phyloP scores from a whole-genome alignment of 2,888 invertebrate genomes.

The Marronus borbonicus region DNA sequence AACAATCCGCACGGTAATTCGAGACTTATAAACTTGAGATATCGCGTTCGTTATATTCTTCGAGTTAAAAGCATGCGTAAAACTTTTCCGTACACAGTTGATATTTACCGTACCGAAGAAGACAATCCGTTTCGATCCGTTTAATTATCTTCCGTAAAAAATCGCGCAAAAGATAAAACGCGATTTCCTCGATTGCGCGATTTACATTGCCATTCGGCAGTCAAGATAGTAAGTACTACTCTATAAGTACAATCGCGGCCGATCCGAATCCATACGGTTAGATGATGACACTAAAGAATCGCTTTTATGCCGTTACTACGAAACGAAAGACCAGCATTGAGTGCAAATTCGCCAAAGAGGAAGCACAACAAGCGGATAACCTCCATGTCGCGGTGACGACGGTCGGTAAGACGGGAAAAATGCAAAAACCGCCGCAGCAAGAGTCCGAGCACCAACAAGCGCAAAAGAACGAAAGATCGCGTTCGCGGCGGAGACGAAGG shows the following conservation, averaged over 20 bases:
- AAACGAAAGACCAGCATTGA: constrained; percentile 10
- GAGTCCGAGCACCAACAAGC: background rate
- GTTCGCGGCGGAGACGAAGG: background rate
- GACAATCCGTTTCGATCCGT: background rate
- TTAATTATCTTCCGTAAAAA: constrained; percentile 7
- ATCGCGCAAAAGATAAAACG: background rate
- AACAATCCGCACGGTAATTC: constrained; percentile 15
- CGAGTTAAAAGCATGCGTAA: background rate
- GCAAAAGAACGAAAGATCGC: constrained; percentile 1
- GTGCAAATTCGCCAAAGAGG: constrained; percentile 11
- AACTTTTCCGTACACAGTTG: background rate
- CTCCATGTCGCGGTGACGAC: constrained; percentile 2
- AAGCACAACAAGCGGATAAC: background rate
- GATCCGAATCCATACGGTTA: background rate
- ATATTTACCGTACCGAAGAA: background rate
- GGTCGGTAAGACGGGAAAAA: constrained; percentile 6
- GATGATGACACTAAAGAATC: constrained; percentile 7
- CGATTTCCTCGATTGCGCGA: background rate
- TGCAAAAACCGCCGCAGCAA: background rate
- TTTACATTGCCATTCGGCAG: background rate
- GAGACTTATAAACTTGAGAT: constrained; percentile 12
- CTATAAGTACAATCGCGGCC: background rate
- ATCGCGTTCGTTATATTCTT: background rate
- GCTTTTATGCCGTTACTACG: constrained; percentile 18
- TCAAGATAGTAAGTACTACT: background rate